Conservation (phyloP, 2,797 vertebrate genomes). For the Notolabrus celidotus region DNA sequence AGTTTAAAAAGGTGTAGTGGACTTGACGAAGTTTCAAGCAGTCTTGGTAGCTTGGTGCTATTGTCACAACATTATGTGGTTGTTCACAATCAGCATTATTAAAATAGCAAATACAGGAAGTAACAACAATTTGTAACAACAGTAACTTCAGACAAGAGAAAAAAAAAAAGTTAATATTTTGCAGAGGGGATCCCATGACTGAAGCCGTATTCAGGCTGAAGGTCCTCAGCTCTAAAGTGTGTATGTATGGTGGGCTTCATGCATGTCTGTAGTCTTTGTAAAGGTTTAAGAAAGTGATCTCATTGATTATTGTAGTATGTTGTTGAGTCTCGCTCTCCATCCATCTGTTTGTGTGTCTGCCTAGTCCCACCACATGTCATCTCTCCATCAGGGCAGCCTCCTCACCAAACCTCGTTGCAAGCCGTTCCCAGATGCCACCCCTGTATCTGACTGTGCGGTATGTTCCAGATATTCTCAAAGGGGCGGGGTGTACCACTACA, state of each 20-base stretch:
- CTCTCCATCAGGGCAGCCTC: slow-evolving; percentile 91
- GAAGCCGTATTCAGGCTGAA: too few relatives aligned
- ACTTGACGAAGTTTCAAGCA: too few relatives aligned
- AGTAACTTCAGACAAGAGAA: too few relatives aligned
- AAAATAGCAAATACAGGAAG: too few relatives aligned
- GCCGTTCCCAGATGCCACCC: slow-evolving; percentile 87
- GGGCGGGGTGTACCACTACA: slow-evolving; percentile 68
- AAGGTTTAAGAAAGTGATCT: slow-evolving; percentile 21
- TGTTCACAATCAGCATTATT: too few relatives aligned
- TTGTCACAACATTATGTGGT: too few relatives aligned
- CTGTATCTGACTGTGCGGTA: slow-evolving; percentile 90
- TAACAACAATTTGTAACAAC: too few relatives aligned
- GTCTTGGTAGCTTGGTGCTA: too few relatives aligned
- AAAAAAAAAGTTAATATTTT: too few relatives aligned
- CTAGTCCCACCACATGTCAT: slow-evolving; percentile 86
- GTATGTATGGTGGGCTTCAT: slow-evolving; percentile 14
- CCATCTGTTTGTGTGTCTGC: slow-evolving; percentile 73
- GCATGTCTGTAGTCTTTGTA: neutral
- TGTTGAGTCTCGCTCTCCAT: slow-evolving; percentile 65
- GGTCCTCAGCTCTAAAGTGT: too few relatives aligned
- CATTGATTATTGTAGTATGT: slow-evolving; percentile 30
- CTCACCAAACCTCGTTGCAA: slow-evolving; percentile 89
- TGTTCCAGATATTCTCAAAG: slow-evolving; percentile 80
- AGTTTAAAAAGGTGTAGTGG: too few relatives aligned
- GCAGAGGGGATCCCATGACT: too few relatives aligned